phyloP scores from a whole-genome alignment of 1,140 invertebrate species.

The Bombus terrestris region DNA sequence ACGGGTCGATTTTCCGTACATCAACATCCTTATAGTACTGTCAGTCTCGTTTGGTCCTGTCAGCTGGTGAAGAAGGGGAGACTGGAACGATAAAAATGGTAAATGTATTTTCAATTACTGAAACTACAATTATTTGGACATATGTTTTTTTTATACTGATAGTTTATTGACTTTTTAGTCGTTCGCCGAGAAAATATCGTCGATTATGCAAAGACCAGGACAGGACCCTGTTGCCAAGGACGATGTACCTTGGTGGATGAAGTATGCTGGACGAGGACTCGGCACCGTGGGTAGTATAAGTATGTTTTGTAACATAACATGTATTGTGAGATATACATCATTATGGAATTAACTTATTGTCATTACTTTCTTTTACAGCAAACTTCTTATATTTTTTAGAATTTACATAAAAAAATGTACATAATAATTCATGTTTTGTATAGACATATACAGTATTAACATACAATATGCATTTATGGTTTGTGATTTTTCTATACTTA shows the following conservation, averaged over 20 bases:
- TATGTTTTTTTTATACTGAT: neutral
- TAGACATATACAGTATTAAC: neutral
- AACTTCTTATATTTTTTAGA: neutral
- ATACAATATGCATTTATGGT: neutral
- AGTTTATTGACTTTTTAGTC: conserved; percentile 84
- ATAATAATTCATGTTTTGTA: conserved; percentile 1
- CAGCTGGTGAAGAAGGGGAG: conserved; percentile 64
- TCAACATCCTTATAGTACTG: conserved; percentile 57
- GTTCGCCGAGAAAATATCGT: conserved; percentile 89
- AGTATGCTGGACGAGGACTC: conserved; percentile 91
- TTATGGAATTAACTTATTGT: neutral
- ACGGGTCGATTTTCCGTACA: conserved; percentile 66
- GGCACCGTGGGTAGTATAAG: conserved; percentile 93
- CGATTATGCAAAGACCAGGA: conserved; percentile 89
- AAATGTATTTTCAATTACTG: conserved; percentile 39
- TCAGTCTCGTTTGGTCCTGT: conserved; percentile 62
- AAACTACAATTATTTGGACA: neutral
- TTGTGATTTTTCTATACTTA: neutral
- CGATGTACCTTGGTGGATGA: conserved; percentile 94
- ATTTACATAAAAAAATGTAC: neutral
- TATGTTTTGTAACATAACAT: conserved; percentile 81
- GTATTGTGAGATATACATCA: neutral
- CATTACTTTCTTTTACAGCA: neutral
- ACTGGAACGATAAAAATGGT: conserved; percentile 59
- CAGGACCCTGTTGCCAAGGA: conserved; percentile 89